A percentile compares a stretch with the other conserved stretches of the same genome.
These are phyloP conservation scores for Ectemnius cavifrons DNA, from an alignment of 2,888 invertebrate species.

Conservation along the genomic window DNA sequence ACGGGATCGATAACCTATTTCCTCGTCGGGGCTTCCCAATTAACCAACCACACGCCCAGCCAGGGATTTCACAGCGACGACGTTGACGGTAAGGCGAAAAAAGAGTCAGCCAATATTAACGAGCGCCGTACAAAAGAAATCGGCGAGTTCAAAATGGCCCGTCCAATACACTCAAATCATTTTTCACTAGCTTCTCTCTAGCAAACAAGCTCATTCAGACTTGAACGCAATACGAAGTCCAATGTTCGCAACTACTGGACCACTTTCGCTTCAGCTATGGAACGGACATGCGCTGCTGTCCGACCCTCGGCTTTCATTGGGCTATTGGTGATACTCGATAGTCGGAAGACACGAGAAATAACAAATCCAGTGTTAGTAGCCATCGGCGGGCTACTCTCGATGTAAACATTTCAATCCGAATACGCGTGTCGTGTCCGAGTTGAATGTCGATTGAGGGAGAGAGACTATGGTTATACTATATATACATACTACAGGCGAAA, in stretches of 20 bases:
- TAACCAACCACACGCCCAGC: slow-evolving; percentile 59
- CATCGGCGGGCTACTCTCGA: not conserved
- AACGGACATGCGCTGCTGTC: no score
- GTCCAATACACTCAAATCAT: no score
- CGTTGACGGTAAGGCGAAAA: slow-evolving; percentile 29
- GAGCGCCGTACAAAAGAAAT: slow-evolving; percentile 8
- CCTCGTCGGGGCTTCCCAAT: slow-evolving; percentile 70
- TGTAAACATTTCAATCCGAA: slow-evolving; percentile 9
- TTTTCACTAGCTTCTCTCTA: no score
- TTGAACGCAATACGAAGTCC: no score
- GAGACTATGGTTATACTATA: not conserved
- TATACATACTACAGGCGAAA: not conserved
- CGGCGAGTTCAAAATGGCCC: no score
- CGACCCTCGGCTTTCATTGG: no score
- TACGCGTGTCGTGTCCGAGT: not conserved
- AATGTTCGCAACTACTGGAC: no score
- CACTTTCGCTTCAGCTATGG: no score
- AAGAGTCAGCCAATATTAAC: slow-evolving; percentile 35
- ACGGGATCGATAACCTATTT: slow-evolving; percentile 76
- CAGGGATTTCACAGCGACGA: slow-evolving; percentile 38
- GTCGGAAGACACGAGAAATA: not conserved
- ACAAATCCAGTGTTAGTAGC: slow-evolving; percentile 18
- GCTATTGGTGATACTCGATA: no score
- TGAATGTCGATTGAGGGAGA: not conserved
- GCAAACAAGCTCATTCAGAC: no score